Evolutionary conservation across 2,888 invertebrate species (phyloP).

Genomic region (Steromphala cineraria): DNA sequence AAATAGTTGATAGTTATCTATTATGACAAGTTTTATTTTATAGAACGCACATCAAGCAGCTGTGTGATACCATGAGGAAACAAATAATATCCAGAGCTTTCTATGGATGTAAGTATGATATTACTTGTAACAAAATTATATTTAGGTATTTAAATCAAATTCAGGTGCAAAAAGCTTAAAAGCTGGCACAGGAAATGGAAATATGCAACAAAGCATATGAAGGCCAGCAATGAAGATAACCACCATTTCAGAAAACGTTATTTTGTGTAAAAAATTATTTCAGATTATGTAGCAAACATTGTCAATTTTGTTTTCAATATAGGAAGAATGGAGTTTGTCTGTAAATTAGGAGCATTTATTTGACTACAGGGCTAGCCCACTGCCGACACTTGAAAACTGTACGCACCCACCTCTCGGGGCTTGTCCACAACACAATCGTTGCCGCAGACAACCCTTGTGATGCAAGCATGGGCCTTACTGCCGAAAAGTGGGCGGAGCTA

Average conservation of each 20-base stretch:
- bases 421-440: slow-evolving; percentile 81
- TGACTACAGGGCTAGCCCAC: slow-evolving; percentile 85
- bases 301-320: too few relatives aligned
- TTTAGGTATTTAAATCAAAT: too few relatives aligned
- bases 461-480: slow-evolving; percentile 79
- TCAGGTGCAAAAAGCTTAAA: too few relatives aligned
- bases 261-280: too few relatives aligned
- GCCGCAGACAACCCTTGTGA: slow-evolving; percentile 64
- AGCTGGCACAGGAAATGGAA: too few relatives aligned
- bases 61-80: slow-evolving; percentile 95
- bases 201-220: too few relatives aligned
- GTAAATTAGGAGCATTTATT: not conserved
- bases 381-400: slow-evolving; percentile 94
- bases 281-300: too few relatives aligned
- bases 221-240: too few relatives aligned
- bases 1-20: too few relatives aligned
- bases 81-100: slow-evolving; percentile 97
- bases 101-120: slow-evolving; percentile 85
- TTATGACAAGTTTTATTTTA: slow-evolving; percentile 25
- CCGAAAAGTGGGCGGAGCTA: slow-evolving; percentile 84
- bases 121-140: too few relatives aligned
- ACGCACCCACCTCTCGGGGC: slow-evolving; percentile 91
- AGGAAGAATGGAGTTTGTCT: too few relatives aligned
- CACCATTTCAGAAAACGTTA: too few relatives aligned
- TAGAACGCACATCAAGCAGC: slow-evolving; percentile 81